Conservation (phyloP, 2,797 vertebrate genomes). For the Rhinophrynus dorsalis region DNA sequence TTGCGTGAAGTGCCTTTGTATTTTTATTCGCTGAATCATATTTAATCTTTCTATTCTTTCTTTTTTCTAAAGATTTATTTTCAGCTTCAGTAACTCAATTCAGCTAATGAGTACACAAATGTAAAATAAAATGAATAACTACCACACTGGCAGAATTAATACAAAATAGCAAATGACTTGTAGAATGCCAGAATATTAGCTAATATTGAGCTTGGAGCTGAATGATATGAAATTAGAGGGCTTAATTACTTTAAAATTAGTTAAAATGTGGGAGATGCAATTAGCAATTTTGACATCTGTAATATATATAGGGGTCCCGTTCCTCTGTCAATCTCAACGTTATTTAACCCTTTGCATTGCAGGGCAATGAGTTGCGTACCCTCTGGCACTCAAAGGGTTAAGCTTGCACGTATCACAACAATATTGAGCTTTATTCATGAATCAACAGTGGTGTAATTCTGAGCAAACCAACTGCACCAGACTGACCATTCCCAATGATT, state of each 20-base stretch:
- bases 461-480: too few species aligned
- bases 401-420: too few species aligned
- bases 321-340: too few species aligned
- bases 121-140: not conserved
- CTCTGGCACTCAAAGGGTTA: too few species aligned
- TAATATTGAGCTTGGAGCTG: not conserved
- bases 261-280: too few species aligned
- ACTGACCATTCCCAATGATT: too few species aligned
- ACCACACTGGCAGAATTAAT: not conserved
- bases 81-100: constrained; percentile 2
- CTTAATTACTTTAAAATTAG: not conserved
- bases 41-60: not conserved
- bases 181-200: not conserved
- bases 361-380: too few species aligned
- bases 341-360: too few species aligned
- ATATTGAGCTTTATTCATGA: too few species aligned
- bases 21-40: not conserved
- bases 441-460: too few species aligned
- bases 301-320: too few species aligned
- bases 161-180: not conserved
- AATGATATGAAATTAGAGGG: not conserved
- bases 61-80: not conserved
- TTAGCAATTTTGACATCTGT: too few species aligned
- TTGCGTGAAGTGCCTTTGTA: not conserved
- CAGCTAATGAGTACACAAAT: not conserved